Base-by-base conservation (phyloP, 2,797 vertebrate genomes). In the Oreochromis mossambicus region DNA sequence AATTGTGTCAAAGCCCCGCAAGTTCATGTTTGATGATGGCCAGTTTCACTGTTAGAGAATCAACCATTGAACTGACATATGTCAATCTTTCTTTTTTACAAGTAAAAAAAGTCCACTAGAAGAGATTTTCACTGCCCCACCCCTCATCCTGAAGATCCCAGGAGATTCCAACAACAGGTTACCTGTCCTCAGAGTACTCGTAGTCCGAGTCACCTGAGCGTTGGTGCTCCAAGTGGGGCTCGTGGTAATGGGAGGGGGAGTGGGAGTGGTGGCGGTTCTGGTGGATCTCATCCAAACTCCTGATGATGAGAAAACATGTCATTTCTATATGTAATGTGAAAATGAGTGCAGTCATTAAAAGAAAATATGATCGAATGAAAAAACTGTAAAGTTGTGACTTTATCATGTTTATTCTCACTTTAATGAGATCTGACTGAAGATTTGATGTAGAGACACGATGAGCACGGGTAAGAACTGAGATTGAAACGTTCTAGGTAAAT, bases 241-340 rank as follows among this genome's bases (percentile, higher is more conserved):
- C 97, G 66, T 97, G 97, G 97, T 98, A 97, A 94, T 94, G 97
- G 86, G 97, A 97, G 81, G 98, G 98, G 90, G 98, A 99, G 89
- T 96, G 97, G 92, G 97, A 98, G 89, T 97, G 97, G 82, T 97
- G 93, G 92, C 97, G 97, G 86, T 97, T 98, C 93, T 98, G 98
- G 96, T 98, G 98, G 95, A 99, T 99, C 97, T 99, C 98, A 96
- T 99, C 98, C 95, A 99, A 97, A 95, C 98, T 99, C 97, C 98
- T 99, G 91, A 85, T 92, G 4, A 87, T 73, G 14, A 89, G 86
- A 93, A 93, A 78, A 89, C 79, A 87, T 5, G 26, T 68, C 3
- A 5, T 7, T 32, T 13, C 32, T n/a, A 36, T 10, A 4, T 70
- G 24, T 7, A 58, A 13, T 32, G 24, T 17, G 13, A 46, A 17